phyloP scores from a whole-genome alignment of 1,140 invertebrate species.

The Muscidifurax raptorellus region DNA sequence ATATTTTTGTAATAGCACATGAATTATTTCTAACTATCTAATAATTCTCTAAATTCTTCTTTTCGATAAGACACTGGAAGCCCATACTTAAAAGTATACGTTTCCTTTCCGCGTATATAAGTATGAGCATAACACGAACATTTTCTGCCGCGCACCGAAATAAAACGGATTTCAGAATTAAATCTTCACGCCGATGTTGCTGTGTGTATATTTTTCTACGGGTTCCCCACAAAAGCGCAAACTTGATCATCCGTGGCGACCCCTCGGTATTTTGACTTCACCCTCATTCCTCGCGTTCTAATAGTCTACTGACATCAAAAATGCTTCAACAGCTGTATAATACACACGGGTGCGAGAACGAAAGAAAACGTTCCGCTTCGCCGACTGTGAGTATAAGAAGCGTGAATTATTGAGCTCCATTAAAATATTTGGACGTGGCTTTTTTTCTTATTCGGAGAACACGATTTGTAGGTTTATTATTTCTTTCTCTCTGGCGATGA shows the following conservation, averaged over 20 bases:
- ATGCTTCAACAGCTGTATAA: not conserved
- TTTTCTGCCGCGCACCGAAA: not conserved
- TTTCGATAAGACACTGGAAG: too few species aligned
- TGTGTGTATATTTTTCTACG: constrained; percentile 8
- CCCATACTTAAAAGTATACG: too few species aligned
- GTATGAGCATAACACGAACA: too few species aligned
- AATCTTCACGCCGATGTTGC: not conserved
- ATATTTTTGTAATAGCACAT: too few species aligned
- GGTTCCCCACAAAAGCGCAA: constrained; percentile 12
- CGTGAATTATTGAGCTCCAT: constrained; percentile 6
- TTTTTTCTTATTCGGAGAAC: not conserved
- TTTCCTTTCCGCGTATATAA: too few species aligned
- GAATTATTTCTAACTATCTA: too few species aligned
- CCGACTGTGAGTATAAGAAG: constrained; percentile 12
- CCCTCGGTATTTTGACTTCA: constrained; percentile 32
- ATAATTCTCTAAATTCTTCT: too few species aligned
- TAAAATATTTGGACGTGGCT: constrained; percentile 8
- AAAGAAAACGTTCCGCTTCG: not conserved
- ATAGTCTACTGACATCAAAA: constrained; percentile 23
- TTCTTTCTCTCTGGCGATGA: not conserved
- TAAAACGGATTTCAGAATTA: not conserved
- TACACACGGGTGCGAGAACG: not conserved
- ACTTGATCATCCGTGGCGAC: constrained; percentile 20
- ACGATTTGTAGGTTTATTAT: not conserved
- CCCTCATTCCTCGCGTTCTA: constrained; percentile 25